Percentiles rank a stretch among this genome's conserved stretches.
Conservation (phyloP, 2,797 vertebrate species). For the Cottoperca gobio region DNA sequence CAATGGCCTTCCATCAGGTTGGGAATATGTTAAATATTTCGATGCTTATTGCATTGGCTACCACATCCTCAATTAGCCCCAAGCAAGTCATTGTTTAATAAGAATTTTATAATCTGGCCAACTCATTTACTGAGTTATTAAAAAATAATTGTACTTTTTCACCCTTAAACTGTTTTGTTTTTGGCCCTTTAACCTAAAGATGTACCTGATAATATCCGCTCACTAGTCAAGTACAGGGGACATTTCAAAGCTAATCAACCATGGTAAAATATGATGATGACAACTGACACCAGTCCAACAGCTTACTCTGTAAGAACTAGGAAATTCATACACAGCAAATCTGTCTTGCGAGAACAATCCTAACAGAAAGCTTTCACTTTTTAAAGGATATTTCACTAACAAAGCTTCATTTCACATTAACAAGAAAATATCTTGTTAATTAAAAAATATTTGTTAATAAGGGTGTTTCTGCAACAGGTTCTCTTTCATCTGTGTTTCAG, state of each 20-base stretch:
- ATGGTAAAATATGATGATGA: neutral
- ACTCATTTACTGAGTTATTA: no score
- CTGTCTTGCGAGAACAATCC: neutral
- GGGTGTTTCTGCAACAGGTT: conserved; percentile 26
- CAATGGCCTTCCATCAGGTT: neutral
- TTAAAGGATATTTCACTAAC: neutral
- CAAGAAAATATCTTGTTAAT: neutral
- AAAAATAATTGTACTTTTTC: no score
- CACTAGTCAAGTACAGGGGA: neutral
- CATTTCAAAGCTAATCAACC: neutral
- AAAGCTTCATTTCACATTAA: neutral
- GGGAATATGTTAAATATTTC: neutral
- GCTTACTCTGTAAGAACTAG: neutral
- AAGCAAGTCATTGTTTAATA: neutral
- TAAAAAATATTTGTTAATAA: no score
- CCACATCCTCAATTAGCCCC: neutral
- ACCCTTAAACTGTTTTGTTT: neutral
- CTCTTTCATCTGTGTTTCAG: conserved; percentile 54
- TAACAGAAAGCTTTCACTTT: neutral
- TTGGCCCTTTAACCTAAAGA: conserved; percentile 2
- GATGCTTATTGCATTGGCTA: neutral
- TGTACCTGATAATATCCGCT: conserved; percentile 21
- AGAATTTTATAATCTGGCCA: neutral
- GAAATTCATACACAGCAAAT: neutral
- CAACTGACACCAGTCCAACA: neutral